Evolutionary conservation across 2,113 vertebrate genomes (phyloP).

Genomic region (Ophthalmolycus amberensis): DNA sequence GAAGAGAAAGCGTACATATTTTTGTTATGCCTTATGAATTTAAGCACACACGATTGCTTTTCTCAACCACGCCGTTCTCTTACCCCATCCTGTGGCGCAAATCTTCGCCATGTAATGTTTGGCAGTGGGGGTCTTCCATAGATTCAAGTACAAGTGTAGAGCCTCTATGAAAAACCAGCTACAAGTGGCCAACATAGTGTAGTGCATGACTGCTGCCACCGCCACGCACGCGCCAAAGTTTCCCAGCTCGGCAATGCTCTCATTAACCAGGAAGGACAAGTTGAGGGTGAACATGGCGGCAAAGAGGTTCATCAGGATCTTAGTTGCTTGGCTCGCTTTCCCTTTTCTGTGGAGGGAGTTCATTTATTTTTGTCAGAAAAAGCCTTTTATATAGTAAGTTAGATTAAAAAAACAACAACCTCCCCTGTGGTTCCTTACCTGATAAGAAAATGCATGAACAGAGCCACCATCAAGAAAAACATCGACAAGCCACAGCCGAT

Average conservation of each 20-base stretch:
- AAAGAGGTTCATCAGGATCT: conserved; percentile 81
- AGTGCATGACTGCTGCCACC: conserved; percentile 81
- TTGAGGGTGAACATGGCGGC: conserved; percentile 82
- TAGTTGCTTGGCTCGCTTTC: conserved; percentile 71
- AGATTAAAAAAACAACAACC: not conserved
- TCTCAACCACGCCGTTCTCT: conserved; percentile 41
- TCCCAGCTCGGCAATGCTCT: conserved; percentile 1
- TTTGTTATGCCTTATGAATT: not conserved
- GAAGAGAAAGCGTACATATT: conserved; percentile 3
- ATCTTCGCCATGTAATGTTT: conserved; percentile 81
- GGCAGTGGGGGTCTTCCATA: conserved; percentile 70
- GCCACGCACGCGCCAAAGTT: conserved; percentile 35
- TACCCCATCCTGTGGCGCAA: conserved; percentile 84
- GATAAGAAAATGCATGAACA: conserved; percentile 67
- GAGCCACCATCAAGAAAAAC: conserved; percentile 60
- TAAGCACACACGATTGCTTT: not conserved
- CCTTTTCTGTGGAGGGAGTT: conserved; percentile 57
- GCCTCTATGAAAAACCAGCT: conserved; percentile 85
- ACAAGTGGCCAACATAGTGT: conserved; percentile 84
- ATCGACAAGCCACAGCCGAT: conserved; percentile 72
- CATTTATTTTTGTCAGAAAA: not conserved
- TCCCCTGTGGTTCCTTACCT: conserved; percentile 37
- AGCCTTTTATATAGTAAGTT: not conserved
- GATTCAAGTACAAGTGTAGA: conserved; percentile 83
- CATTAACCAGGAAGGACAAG: conserved; percentile 79